phyloP scores from a whole-genome alignment of 2,113 vertebrate species.

The Gambusia affinis region DNA sequence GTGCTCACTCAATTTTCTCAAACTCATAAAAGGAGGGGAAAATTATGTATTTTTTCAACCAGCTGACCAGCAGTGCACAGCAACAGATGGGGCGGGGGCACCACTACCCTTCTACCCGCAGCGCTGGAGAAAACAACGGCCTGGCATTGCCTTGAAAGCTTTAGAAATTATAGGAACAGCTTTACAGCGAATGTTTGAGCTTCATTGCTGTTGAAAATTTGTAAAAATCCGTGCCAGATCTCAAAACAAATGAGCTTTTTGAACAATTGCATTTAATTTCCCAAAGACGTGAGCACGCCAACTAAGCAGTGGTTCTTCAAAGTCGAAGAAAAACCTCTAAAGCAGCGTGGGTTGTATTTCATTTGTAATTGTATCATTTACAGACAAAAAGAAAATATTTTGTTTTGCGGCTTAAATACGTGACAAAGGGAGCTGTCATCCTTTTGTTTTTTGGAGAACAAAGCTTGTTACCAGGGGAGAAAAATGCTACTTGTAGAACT shows the following conservation, averaged over 20 bases:
- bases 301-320: neutral
- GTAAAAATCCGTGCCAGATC: too few relatives aligned
- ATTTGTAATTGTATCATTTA: neutral
- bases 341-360: neutral
- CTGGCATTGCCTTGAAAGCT: too few relatives aligned
- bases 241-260: neutral
- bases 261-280: neutral
- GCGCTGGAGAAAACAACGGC: too few relatives aligned
- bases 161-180: too few relatives aligned
- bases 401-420: neutral
- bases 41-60: too few relatives aligned
- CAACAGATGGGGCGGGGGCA: too few relatives aligned
- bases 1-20: too few relatives aligned
- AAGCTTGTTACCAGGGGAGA: slow-evolving; percentile 8
- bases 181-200: too few relatives aligned
- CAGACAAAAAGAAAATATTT: neutral
- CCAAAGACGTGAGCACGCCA: neutral
- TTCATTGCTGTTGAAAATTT: too few relatives aligned
- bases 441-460: neutral
- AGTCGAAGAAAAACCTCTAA: neutral
- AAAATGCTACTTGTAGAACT: slow-evolving; percentile 18
- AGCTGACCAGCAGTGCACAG: too few relatives aligned
- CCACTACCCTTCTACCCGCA: too few relatives aligned
- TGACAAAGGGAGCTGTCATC: neutral
- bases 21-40: too few relatives aligned